phyloP scores from a whole-genome alignment of 1,140 invertebrate genomes.

The Pachyrhynchus sulphureomaculatus region DNA sequence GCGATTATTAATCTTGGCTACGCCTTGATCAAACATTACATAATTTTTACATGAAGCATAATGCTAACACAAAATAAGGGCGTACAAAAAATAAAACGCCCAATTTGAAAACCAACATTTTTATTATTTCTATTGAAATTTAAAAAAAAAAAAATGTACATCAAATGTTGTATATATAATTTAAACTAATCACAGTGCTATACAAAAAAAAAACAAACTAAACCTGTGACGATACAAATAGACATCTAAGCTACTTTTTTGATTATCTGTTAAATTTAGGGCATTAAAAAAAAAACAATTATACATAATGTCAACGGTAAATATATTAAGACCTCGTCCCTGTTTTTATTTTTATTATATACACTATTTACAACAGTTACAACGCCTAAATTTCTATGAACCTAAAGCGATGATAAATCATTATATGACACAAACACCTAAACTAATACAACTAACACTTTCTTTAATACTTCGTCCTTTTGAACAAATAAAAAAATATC shows the following conservation, averaged over 20 bases:
- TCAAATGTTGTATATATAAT: not conserved
- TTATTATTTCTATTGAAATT: not conserved
- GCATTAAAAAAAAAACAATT: not conserved
- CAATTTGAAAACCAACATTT: constrained; percentile 1
- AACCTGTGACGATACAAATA: not conserved
- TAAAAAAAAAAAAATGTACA: not conserved
- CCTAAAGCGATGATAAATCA: no score
- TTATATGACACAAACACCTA: not conserved
- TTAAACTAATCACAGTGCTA: constrained; percentile 3
- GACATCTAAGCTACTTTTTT: not conserved
- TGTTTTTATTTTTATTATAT: not conserved
- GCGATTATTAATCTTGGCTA: no score
- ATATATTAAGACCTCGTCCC: constrained; percentile 4
- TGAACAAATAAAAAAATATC: constrained; percentile 3
- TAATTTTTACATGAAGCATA: no score
- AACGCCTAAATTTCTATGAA: no score
- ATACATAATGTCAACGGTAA: constrained; percentile 1
- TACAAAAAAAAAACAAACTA: not conserved
- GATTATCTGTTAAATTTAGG: not conserved
- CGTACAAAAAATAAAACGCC: no score
- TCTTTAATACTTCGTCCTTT: constrained; percentile 1
- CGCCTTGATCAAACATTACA: no score
- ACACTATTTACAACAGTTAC: not conserved
- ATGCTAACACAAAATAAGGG: no score
- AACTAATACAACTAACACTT: not conserved